Evolutionary conservation across 1,140 invertebrate genomes (phyloP).

Genomic region (Gonioctena quinquepunctata): DNA sequence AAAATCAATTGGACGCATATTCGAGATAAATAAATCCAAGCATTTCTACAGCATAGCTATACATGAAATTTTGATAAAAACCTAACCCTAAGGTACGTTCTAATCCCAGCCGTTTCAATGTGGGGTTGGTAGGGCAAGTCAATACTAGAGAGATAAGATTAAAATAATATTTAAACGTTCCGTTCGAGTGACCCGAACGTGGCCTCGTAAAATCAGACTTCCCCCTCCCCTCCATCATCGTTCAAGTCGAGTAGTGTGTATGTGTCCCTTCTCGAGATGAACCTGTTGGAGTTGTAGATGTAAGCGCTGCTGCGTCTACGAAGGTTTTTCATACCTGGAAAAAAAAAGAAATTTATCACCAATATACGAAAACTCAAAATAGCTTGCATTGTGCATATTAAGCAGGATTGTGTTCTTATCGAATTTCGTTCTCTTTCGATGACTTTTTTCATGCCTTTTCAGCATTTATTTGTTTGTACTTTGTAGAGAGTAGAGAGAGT

Average conservation of each 20-base stretch:
- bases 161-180: neutral
- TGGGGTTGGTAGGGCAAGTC: neutral
- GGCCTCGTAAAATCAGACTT: neutral
- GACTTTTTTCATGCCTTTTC: no score
- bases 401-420: no score
- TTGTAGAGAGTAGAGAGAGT: no score
- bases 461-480: no score
- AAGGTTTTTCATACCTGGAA: slow-evolving; percentile 64
- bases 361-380: no score
- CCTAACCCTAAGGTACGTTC: neutral
- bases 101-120: slow-evolving; percentile 4
- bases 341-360: no score
- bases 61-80: neutral
- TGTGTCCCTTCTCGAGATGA: slow-evolving; percentile 36
- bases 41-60: neutral
- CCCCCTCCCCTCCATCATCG: slow-evolving; percentile 31
- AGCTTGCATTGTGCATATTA: no score
- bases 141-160: neutral
- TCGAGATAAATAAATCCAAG: no score
- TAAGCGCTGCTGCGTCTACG: slow-evolving; percentile 55
- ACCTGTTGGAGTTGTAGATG: slow-evolving; percentile 28
- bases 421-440: no score
- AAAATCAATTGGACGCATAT: no score
- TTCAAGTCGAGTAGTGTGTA: slow-evolving; percentile 42
- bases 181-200: neutral